A percentile compares a stretch with the other conserved stretches of the same genome.
phyloP scores from a whole-genome alignment of 2,797 vertebrate species.

The Microctenopoma steveboyesi region DNA sequence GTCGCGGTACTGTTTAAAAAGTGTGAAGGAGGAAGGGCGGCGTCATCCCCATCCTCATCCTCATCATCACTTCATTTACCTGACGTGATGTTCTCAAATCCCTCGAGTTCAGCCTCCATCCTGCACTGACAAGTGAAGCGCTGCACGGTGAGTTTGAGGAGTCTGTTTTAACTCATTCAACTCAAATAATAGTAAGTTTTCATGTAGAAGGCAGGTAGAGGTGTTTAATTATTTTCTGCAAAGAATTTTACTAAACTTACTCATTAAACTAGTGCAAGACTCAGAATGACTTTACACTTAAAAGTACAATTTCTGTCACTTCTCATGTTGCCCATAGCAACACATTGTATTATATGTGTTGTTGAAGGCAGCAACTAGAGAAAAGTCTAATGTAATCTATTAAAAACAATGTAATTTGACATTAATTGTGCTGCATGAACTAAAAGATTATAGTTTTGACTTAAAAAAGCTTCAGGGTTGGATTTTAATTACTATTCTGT shows the following conservation, averaged over 20 bases:
- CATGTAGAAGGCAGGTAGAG: background rate
- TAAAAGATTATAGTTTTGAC: background rate
- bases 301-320: background rate
- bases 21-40: slow-evolving; percentile 39
- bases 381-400: background rate
- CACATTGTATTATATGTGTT: background rate
- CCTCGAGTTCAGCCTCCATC: slow-evolving; percentile 44
- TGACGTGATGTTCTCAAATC: slow-evolving; percentile 38
- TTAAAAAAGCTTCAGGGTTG: background rate
- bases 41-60: slow-evolving; percentile 24
- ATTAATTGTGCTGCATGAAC: background rate
- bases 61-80: slow-evolving; percentile 53
- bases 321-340: background rate
- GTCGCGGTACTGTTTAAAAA: slow-evolving; percentile 56
- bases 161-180: background rate
- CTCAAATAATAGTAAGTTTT: background rate
- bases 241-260: background rate
- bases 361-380: background rate
- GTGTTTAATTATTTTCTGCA: background rate
- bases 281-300: background rate
- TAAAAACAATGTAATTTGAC: background rate
- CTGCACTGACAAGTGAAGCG: slow-evolving; percentile 44
- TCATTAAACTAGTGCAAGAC: background rate
- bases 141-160: slow-evolving; percentile 59
- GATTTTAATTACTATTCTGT: background rate